Conservation (phyloP, 2,113 vertebrate genomes). For the Callithrix jacchus region DNA sequence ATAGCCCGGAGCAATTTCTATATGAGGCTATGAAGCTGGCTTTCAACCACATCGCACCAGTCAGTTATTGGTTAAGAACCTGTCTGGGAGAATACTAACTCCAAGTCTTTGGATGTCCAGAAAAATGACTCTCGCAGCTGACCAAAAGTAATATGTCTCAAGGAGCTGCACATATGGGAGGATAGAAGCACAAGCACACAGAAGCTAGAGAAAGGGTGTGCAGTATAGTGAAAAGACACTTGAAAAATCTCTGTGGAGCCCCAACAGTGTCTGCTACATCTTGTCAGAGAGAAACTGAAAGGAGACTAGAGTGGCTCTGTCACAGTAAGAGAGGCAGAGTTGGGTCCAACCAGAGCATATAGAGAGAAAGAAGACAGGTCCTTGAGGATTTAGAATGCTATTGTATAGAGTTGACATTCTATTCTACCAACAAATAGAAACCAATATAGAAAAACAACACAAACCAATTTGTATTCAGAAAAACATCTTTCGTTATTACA, state of each 20-base stretch:
- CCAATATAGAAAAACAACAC: not conserved
- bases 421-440: not conserved
- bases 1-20: not conserved
- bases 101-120: not conserved
- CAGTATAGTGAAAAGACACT: not conserved
- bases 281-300: not conserved
- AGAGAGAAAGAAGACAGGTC: accelerated
- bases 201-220: not conserved
- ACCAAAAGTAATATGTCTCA: not conserved
- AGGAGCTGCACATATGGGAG: accelerated
- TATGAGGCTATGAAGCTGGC: not conserved
- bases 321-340: not conserved
- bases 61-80: not conserved
- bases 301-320: not conserved
- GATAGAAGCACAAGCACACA: not conserved
- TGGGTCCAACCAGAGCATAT: not conserved
- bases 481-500: not conserved
- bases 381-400: not conserved
- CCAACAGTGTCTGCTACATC: not conserved
- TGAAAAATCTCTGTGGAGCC: not conserved
- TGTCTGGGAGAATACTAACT: not conserved
- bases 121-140: not conserved
- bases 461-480: not conserved
- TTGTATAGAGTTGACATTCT: not conserved
- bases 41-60: not conserved